phyloP scores from a whole-genome alignment of 2,113 vertebrate species.

The Glaucomys volans region DNA sequence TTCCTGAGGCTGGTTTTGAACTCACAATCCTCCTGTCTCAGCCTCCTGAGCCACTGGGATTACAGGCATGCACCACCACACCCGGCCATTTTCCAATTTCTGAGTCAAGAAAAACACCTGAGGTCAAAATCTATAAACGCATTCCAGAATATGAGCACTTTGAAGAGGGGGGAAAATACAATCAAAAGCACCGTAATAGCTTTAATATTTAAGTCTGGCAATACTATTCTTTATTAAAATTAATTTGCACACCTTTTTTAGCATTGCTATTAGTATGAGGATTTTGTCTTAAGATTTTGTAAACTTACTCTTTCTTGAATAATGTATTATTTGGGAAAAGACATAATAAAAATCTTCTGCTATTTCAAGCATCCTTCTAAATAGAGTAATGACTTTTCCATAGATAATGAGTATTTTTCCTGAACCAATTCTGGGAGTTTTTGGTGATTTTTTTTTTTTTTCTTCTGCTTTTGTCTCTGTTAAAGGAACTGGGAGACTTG shows the following conservation, averaged over 20 bases:
- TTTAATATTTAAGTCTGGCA: conserved; percentile 40
- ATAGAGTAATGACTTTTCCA: conserved; percentile 32
- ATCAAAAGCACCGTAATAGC: conserved; percentile 5
- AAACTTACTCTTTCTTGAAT: not conserved
- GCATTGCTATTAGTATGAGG: not conserved
- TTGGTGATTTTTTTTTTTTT: not conserved
- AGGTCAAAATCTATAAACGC: conserved; percentile 67
- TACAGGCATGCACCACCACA: too few relatives aligned
- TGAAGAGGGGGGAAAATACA: not conserved
- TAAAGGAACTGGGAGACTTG: not conserved
- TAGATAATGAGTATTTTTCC: conserved; percentile 11
- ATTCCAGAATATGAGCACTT: conserved; percentile 55
- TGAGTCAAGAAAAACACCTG: conserved; percentile 62
- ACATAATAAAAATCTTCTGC: not conserved
- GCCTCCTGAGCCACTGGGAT: too few relatives aligned
- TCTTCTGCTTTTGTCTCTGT: not conserved
- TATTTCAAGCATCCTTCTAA: conserved; percentile 40
- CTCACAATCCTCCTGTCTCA: too few relatives aligned
- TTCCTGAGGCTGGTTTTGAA: too few relatives aligned
- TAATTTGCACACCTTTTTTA: not conserved
- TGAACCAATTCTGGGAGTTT: not conserved
- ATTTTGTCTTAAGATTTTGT: not conserved
- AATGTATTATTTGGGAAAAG: conserved; percentile 5
- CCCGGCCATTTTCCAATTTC: conserved; percentile 12
- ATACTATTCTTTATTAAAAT: conserved; percentile 17